These are phyloP conservation scores for Morelia viridis DNA, from an alignment of 2,797 vertebrate genomes.

Conservation along the genomic window DNA sequence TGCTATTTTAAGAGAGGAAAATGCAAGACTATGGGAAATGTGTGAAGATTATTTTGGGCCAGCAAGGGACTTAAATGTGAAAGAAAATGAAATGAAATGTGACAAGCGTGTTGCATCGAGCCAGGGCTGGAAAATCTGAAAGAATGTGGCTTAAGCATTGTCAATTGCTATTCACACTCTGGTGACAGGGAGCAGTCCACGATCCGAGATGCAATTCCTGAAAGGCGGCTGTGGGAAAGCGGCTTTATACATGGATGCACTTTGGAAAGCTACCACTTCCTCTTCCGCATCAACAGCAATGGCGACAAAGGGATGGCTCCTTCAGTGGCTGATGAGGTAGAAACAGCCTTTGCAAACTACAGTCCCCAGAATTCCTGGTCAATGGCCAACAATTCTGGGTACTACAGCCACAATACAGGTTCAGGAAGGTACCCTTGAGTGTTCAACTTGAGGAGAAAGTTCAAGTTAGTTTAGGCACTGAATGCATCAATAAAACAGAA, in stretches of 20 bases:
- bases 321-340: neutral
- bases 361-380: neutral
- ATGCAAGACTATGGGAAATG: neutral
- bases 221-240: neutral
- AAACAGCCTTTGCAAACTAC: neutral
- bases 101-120: neutral
- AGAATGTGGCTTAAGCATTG: neutral
- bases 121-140: neutral
- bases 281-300: too few species aligned
- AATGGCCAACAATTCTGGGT: neutral
- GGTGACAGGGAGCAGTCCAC: neutral
- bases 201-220: neutral
- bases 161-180: neutral
- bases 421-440: neutral
- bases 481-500: neutral
- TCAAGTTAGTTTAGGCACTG: neutral
- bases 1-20: constrained; percentile 2
- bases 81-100: constrained; percentile 12
- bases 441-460: neutral
- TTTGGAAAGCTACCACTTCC: neutral
- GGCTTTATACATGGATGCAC: neutral
- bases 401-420: neutral
- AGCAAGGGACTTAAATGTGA: neutral
- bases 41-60: neutral
- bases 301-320: neutral